Evolutionary conservation across 2,797 vertebrate genomes (phyloP).

Genomic region (Astyanax mexicanus): DNA sequence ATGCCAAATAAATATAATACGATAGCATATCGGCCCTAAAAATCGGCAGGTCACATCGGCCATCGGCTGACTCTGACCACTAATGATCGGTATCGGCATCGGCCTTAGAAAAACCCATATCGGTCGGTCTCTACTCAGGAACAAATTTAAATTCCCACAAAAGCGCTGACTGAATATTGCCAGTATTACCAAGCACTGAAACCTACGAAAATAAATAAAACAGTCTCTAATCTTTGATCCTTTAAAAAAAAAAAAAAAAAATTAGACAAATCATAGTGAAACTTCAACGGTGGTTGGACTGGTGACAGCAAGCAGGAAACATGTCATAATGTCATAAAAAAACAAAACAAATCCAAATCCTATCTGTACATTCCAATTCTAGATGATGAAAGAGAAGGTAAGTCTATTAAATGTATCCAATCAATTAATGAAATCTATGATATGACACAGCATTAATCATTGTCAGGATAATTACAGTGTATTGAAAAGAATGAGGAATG

Average conservation of each 20-base stretch:
- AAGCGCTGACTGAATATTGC: background rate
- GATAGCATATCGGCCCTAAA: too few relatives aligned
- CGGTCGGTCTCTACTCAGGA: too few relatives aligned
- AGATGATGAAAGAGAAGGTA: background rate
- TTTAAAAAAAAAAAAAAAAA: background rate
- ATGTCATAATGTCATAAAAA: background rate
- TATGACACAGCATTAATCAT: background rate
- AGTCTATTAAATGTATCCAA: background rate
- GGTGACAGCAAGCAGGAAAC: background rate
- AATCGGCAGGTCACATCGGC: too few relatives aligned
- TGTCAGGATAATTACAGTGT: background rate
- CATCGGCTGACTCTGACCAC: too few relatives aligned
- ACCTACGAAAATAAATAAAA: background rate
- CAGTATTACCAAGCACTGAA: too few relatives aligned
- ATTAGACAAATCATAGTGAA: background rate
- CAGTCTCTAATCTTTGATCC: too few relatives aligned
- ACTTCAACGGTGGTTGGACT: too few relatives aligned
- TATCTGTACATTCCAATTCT: background rate
- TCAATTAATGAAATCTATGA: background rate
- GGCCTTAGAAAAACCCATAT: too few relatives aligned
- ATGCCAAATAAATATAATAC: too few relatives aligned
- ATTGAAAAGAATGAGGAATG: background rate
- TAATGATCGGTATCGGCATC: too few relatives aligned
- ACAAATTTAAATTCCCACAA: background rate
- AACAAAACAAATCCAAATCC: background rate